Percentiles rank a stretch among this genome's conserved stretches.
Evolutionary conservation across 2,113 vertebrate genomes (phyloP).

Genomic region (Salvator merianae): DNA sequence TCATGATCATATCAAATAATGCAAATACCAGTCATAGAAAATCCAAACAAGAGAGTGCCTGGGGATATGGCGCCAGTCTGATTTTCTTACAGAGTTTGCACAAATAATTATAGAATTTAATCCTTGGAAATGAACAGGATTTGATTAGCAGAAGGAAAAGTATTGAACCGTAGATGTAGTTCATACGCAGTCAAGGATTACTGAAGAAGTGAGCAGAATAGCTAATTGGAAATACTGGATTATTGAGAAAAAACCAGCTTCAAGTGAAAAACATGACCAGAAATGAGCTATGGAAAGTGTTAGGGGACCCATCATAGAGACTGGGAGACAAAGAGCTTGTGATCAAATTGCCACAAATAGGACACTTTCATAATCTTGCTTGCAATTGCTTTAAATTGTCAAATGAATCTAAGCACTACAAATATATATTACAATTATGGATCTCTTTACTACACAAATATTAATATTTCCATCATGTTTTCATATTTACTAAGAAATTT

Average conservation of each 20-base stretch:
- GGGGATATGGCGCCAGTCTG: neutral
- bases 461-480: no score
- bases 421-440: no score
- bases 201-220: neutral
- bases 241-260: neutral
- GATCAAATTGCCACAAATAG: neutral
- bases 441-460: no score
- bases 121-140: constrained; percentile 13
- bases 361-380: neutral
- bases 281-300: neutral
- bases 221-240: constrained; percentile 18
- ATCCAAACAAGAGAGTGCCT: constrained; percentile 6
- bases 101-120: constrained; percentile 25
- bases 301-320: neutral
- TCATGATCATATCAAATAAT: constrained; percentile 47
- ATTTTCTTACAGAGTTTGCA: constrained; percentile 8
- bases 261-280: neutral
- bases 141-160: constrained; percentile 7
- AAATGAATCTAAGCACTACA: no score
- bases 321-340: neutral
- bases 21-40: constrained; percentile 38
- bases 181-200: neutral
- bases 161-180: neutral
- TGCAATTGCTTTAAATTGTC: neutral
- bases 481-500: no score